phyloP scores from a whole-genome alignment of 1,140 invertebrate genomes.

The Drosophila oshimai region DNA sequence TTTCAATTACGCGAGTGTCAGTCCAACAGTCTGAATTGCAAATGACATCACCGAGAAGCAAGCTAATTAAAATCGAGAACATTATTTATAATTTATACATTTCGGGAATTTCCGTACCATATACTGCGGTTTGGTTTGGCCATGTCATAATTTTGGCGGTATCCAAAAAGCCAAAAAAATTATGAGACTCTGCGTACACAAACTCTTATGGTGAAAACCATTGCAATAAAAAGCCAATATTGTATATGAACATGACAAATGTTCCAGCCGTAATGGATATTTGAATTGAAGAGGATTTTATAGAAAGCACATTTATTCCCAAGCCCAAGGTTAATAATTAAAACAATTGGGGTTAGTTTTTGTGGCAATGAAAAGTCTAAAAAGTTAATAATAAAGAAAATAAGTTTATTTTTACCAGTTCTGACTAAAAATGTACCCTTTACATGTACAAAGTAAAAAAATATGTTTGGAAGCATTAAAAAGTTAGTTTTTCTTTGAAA shows the following conservation, averaged over 20 bases:
- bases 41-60: constrained; percentile 13
- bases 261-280: background rate
- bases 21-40: background rate
- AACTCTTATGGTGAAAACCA: background rate
- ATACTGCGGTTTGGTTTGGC: constrained; percentile 15
- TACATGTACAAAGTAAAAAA: background rate
- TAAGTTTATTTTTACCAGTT: background rate
- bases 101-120: constrained; percentile 19
- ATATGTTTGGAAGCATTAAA: no score
- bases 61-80: constrained; percentile 42
- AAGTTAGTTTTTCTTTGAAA: no score
- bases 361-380: background rate
- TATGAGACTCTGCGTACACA: background rate
- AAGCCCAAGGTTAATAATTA: constrained; percentile 5
- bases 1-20: background rate
- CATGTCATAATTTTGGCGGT: constrained; percentile 16
- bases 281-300: background rate
- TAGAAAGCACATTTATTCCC: background rate
- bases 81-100: constrained; percentile 23
- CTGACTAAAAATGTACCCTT: background rate
- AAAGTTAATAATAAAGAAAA: background rate
- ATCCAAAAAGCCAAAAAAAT: background rate
- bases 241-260: background rate
- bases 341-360: background rate
- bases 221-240: background rate